phyloP scores from a whole-genome alignment of 2,888 invertebrate species.

The Catocala sponsa region DNA sequence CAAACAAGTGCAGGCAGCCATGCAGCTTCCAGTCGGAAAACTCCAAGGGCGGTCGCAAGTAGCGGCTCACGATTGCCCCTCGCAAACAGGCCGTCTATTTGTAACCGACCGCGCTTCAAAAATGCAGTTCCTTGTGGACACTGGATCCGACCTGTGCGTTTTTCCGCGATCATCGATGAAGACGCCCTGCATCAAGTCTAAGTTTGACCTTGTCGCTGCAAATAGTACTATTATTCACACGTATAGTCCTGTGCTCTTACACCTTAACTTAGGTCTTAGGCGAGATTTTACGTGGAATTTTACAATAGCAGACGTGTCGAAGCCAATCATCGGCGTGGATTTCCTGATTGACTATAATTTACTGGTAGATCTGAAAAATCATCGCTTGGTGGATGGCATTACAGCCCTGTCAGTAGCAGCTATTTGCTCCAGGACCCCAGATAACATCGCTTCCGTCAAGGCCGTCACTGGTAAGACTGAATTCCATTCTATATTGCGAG shows the following conservation, averaged over 20 bases:
- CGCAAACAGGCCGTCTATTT: not conserved
- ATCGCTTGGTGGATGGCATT: no score
- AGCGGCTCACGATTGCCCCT: conserved; percentile 24
- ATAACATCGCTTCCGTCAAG: no score
- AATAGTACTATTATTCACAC: conserved; percentile 55
- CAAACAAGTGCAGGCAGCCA: conserved; percentile 17
- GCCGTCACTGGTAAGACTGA: no score
- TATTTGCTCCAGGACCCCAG: no score
- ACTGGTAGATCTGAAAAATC: no score
- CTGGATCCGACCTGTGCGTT: conserved; percentile 16
- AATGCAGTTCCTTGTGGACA: not conserved
- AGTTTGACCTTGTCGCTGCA: conserved; percentile 55
- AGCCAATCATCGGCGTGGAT: no score
- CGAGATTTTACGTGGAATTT: no score
- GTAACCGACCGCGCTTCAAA: not conserved
- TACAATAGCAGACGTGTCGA: no score
- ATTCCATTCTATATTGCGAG: no score
- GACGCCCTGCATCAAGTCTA: not conserved
- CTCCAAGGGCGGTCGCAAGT: conserved; percentile 30
- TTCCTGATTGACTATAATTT: no score
- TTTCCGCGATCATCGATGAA: conserved; percentile 28
- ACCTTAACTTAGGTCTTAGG: conserved; percentile 20
- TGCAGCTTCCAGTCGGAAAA: conserved; percentile 24
- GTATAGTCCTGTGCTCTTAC: conserved; percentile 27
- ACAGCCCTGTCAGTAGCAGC: no score